phyloP scores from a whole-genome alignment of 2,888 invertebrate species.

The Thysanoteuthis rhombus region DNA sequence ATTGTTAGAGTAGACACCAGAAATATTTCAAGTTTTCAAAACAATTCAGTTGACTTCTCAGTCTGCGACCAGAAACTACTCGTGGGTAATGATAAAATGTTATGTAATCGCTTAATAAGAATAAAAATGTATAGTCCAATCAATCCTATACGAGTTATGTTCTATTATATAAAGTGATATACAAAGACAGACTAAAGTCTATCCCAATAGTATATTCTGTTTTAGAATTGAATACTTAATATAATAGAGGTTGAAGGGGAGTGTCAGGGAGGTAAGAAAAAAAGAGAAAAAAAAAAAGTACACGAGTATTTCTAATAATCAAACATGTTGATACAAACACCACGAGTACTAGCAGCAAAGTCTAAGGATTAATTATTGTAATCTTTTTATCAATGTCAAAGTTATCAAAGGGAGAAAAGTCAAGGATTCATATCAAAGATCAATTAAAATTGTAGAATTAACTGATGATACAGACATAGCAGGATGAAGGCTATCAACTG shows the following conservation, averaged over 20 bases:
- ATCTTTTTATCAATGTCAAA: neutral
- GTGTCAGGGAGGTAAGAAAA: neutral
- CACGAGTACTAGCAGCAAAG: neutral
- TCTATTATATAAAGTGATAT: no score
- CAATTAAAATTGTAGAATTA: neutral
- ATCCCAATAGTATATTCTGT: neutral
- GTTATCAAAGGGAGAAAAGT: neutral
- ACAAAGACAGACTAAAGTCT: neutral
- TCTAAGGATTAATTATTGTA: neutral
- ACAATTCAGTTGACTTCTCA: neutral
- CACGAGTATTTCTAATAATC: neutral
- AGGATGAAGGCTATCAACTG: no score
- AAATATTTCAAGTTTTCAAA: no score
- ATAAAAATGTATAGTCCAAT: no score
- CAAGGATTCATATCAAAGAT: neutral
- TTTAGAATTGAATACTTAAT: neutral
- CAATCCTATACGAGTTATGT: no score
- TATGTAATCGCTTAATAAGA: neutral
- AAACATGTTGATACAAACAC: neutral
- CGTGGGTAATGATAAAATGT: neutral
- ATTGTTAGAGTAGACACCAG: neutral
- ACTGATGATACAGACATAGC: neutral
- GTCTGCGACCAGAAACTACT: neutral
- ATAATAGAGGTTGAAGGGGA: neutral
- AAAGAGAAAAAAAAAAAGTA: no score